A percentile compares a stretch with the other conserved stretches of the same genome.
Conservation (phyloP, 2,888 invertebrate genomes). For the Thereva nobilitata region DNA sequence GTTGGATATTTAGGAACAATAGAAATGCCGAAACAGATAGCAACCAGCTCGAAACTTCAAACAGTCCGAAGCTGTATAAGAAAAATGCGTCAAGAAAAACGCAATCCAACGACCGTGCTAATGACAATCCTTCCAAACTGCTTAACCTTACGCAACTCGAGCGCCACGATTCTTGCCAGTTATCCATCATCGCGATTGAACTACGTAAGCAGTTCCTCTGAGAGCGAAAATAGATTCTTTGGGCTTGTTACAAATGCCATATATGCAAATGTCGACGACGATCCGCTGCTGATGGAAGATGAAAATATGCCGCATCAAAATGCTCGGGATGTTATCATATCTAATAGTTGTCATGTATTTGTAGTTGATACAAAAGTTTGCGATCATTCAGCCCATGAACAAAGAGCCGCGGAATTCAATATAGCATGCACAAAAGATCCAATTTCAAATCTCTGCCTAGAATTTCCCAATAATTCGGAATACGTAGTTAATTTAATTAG, state of each 20-base stretch:
- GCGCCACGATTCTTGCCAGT: conserved; percentile 79
- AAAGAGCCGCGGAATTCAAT: conserved; percentile 82
- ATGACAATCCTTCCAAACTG: conserved; percentile 83
- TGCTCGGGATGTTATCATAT: conserved; percentile 63
- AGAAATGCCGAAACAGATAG: conserved; percentile 86
- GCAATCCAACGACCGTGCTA: conserved; percentile 81
- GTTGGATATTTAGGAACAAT: conserved; percentile 96
- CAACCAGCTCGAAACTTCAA: conserved; percentile 73
- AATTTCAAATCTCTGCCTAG: conserved; percentile 77
- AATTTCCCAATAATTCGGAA: conserved; percentile 86
- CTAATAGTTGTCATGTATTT: conserved; percentile 94
- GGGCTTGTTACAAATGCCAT: conserved; percentile 88
- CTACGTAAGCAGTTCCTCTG: conserved; percentile 87
- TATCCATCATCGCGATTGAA: conserved; percentile 85
- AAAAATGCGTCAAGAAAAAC: conserved; percentile 84
- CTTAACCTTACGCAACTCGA: conserved; percentile 76
- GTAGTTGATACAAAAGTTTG: conserved; percentile 86
- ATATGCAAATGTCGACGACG: conserved; percentile 58
- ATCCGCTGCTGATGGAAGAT: conserved; percentile 41
- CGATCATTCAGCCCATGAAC: conserved; percentile 77
- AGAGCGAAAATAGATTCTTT: conserved; percentile 89
- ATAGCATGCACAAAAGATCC: conserved; percentile 82
- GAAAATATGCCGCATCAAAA: conserved; percentile 39
- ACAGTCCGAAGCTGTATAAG: conserved; percentile 86
- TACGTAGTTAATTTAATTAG: conserved; percentile 73